These are phyloP conservation scores for Carpatolechia fugitivella DNA, from an alignment of 2,888 invertebrate genomes.

Conservation along the genomic window DNA sequence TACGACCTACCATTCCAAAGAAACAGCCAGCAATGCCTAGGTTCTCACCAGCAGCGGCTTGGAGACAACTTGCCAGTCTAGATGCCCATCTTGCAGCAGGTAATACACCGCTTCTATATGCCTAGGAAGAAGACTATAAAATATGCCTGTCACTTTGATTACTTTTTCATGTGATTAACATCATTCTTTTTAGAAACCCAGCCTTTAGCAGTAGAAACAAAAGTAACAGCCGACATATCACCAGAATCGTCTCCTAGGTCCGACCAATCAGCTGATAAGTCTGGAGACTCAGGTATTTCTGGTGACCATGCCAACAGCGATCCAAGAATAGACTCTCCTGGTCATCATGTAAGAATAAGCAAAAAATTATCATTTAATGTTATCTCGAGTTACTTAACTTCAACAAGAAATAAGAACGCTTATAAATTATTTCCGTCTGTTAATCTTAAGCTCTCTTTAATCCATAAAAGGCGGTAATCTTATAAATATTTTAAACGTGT, in stretches of 20 bases:
- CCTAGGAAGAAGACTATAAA: background rate
- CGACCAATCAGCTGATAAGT: slow-evolving; percentile 82
- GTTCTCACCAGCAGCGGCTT: slow-evolving; percentile 91
- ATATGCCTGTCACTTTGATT: too few species aligned
- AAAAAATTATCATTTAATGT: too few species aligned
- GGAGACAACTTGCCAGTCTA: slow-evolving; percentile 84
- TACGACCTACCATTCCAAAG: slow-evolving; percentile 89
- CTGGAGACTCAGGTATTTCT: slow-evolving; percentile 91
- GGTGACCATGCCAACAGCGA: slow-evolving; percentile 81
- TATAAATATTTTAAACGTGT: too few species aligned
- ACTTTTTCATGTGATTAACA: too few species aligned
- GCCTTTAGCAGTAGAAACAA: slow-evolving; percentile 66
- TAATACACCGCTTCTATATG: too few species aligned
- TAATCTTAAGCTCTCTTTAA: too few species aligned
- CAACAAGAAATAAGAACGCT: too few species aligned
- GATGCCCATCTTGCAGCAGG: slow-evolving; percentile 75
- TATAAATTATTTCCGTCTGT: too few species aligned
- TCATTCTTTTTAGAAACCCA: slow-evolving; percentile 52
- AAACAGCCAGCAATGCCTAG: slow-evolving; percentile 87
- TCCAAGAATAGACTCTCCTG: slow-evolving; percentile 71
- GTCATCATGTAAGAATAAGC: slow-evolving; percentile 53
- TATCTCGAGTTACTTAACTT: too few species aligned
- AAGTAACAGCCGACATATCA: slow-evolving; percentile 68
- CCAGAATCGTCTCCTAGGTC: slow-evolving; percentile 70
- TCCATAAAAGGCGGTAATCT: too few species aligned